phyloP scores from a whole-genome alignment of 2,113 vertebrate genomes.

The Caretta caretta region DNA sequence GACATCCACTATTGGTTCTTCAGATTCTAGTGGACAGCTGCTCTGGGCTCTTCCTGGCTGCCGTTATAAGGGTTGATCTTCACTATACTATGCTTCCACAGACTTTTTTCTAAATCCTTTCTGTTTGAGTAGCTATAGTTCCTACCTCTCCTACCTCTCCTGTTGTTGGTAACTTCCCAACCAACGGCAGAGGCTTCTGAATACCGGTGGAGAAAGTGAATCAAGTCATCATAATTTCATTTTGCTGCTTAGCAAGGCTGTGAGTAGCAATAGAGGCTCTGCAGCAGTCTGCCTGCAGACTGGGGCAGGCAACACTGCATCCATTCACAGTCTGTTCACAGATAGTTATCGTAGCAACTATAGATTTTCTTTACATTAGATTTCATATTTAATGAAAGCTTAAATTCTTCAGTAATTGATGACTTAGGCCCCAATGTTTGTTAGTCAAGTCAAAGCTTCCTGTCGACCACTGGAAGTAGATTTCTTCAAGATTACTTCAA shows the following conservation, averaged over 20 bases:
- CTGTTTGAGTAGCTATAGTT: not conserved
- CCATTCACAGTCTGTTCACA: not conserved
- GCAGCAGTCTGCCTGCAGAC: not conserved
- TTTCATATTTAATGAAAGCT: too few relatives aligned
- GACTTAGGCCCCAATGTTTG: too few relatives aligned
- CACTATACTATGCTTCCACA: rapidly evolving
- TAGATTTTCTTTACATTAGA: too few relatives aligned
- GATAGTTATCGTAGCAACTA: not conserved
- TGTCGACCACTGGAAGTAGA: too few relatives aligned
- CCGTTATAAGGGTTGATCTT: rapidly evolving
- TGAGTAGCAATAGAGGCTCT: too few relatives aligned
- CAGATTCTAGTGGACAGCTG: not conserved
- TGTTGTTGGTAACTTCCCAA: not conserved
- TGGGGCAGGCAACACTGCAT: not conserved
- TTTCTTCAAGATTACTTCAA: too few relatives aligned
- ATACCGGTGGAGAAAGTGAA: rapidly evolving
- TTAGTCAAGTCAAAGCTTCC: too few relatives aligned
- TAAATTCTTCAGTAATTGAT: too few relatives aligned
- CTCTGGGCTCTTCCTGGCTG: not conserved
- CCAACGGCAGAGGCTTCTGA: rapidly evolving
- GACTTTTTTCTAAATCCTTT: rapidly evolving
- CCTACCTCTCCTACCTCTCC: rapidly evolving
- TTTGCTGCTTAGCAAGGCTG: too few relatives aligned
- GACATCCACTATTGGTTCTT: too few relatives aligned
- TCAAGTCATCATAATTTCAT: not conserved